These are phyloP conservation scores for Geococcyx californianus DNA, from an alignment of 2,113 vertebrate species.

Conservation along the genomic window DNA sequence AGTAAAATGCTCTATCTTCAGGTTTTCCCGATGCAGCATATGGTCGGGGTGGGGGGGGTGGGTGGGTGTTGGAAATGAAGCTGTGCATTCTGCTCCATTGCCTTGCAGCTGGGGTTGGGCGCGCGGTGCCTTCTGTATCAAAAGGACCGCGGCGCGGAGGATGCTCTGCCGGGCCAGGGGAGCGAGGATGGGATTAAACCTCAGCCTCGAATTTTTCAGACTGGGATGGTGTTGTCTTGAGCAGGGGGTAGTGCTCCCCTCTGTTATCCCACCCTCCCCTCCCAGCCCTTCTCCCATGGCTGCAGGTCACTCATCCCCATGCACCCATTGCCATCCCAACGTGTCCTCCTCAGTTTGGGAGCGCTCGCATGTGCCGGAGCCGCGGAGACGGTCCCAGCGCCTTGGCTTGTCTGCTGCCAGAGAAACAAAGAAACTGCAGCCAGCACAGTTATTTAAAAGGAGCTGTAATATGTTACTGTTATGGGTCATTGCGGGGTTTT, in stretches of 20 bases:
- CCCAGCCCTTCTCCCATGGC: background rate
- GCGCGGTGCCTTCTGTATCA: background rate
- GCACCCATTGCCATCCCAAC: background rate
- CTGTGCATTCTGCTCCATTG: background rate
- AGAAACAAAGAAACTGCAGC: constrained; percentile 52
- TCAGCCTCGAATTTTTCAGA: background rate
- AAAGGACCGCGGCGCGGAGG: background rate
- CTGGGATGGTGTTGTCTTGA: background rate
- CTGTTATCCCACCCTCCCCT: background rate
- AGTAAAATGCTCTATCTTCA: background rate
- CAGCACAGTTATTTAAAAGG: constrained; percentile 66
- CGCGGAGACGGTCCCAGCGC: background rate
- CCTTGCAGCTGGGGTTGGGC: background rate
- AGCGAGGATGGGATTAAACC: background rate
- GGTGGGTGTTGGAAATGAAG: background rate
- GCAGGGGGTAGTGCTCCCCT: fast-evolving
- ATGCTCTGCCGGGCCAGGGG: background rate
- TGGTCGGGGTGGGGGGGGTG: background rate
- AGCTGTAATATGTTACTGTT: constrained; percentile 74
- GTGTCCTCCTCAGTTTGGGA: background rate
- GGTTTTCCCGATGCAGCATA: background rate
- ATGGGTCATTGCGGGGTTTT: constrained; percentile 70
- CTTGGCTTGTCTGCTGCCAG: constrained; percentile 43
- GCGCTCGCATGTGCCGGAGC: background rate
- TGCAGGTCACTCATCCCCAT: background rate